Conservation (phyloP, 2,113 vertebrate genomes). For the Ahaetulla prasina region DNA sequence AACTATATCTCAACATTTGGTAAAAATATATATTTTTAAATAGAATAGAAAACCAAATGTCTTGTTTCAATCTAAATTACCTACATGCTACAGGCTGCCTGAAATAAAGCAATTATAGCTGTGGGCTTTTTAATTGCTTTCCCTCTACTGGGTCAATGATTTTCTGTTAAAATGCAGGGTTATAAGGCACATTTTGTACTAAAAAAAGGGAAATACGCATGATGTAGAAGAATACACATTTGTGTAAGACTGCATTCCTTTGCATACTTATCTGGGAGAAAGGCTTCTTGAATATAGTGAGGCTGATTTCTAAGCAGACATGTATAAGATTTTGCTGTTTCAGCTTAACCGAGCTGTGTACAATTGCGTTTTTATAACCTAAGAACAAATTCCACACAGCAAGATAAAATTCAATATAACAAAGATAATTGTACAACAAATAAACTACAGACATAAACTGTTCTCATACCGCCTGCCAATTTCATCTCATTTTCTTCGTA, state of each 20-base stretch:
- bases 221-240: not conserved
- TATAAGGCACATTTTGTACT: conserved; percentile 8
- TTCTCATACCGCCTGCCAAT: not conserved
- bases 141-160: conserved; percentile 43
- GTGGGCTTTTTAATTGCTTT: conserved; percentile 4
- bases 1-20: conserved; percentile 17
- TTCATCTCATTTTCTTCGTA: not conserved
- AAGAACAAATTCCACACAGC: not conserved
- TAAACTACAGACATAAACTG: not conserved
- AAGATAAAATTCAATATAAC: not conserved
- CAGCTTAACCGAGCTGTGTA: not conserved
- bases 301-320: not conserved
- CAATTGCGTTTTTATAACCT: not conserved
- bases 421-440: not conserved
- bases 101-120: conserved; percentile 33
- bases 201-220: not conserved
- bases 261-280: not conserved
- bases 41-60: not conserved
- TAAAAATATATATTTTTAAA: conserved; percentile 34
- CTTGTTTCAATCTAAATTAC: conserved; percentile 29
- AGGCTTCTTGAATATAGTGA: not conserved
- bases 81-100: conserved; percentile 31
- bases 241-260: not conserved
- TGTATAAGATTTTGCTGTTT: not conserved
- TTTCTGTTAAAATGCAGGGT: conserved; percentile 11